phyloP scores from a whole-genome alignment of 2,888 invertebrate genomes.

The Lysandra coridon region DNA sequence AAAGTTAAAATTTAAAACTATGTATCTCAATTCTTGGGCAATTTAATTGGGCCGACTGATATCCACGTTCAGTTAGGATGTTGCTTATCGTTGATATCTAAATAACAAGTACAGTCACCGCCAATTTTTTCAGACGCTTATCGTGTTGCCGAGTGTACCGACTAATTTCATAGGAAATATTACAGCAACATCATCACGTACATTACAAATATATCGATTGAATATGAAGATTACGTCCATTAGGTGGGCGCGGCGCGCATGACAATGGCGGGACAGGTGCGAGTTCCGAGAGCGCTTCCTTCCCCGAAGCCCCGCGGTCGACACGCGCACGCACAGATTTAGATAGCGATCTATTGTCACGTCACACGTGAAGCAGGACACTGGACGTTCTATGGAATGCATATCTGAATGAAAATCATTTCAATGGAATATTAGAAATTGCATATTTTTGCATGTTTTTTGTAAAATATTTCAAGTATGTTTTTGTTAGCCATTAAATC shows the following conservation, averaged over 20 bases:
- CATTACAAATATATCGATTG: conserved; percentile 36
- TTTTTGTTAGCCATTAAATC: too few relatives aligned
- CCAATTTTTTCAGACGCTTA: neutral
- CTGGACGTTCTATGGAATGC: conserved; percentile 29
- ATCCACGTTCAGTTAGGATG: too few relatives aligned
- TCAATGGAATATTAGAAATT: neutral
- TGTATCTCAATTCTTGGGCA: too few relatives aligned
- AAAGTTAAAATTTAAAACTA: too few relatives aligned
- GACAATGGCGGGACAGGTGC: conserved; percentile 47
- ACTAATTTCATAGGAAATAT: conserved; percentile 30
- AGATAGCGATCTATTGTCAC: conserved; percentile 32
- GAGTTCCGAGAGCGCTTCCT: conserved; percentile 63
- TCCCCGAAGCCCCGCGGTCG: conserved; percentile 54
- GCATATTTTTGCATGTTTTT: neutral
- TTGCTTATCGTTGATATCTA: too few relatives aligned
- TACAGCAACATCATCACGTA: conserved; percentile 26
- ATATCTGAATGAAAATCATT: neutral
- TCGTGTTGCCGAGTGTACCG: conserved; percentile 5
- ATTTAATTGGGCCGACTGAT: neutral
- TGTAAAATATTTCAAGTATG: too few relatives aligned
- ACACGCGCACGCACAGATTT: conserved; percentile 46
- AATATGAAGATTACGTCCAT: conserved; percentile 38
- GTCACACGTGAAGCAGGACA: conserved; percentile 10
- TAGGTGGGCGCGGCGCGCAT: conserved; percentile 42
- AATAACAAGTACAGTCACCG: neutral